phyloP scores from a whole-genome alignment of 2,888 invertebrate genomes.

The Parnassius glacialis region DNA sequence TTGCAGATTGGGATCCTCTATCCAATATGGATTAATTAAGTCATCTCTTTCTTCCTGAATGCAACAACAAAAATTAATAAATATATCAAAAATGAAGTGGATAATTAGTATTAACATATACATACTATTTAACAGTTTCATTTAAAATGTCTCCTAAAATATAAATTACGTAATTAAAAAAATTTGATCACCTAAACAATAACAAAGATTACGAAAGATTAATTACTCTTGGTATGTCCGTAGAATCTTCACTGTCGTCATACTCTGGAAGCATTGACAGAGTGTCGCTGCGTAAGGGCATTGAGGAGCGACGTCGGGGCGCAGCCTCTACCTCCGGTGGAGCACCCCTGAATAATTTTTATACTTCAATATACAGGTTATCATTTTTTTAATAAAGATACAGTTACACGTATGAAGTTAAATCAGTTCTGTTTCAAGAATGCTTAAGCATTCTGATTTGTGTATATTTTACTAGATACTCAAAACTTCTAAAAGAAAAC shows the following conservation, averaged over 20 bases:
- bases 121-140: no score
- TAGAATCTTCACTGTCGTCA: conserved; percentile 60
- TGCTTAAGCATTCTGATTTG: no score
- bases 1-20: conserved; percentile 92
- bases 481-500: no score
- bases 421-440: no score
- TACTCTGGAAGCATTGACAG: conserved; percentile 55
- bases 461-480: no score
- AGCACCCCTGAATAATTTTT: conserved; percentile 38
- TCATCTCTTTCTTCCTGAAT: conserved; percentile 87
- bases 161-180: conserved; percentile 58
- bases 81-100: no score
- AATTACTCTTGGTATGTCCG: conserved; percentile 60
- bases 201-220: no score
- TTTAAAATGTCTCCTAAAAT: conserved; percentile 84
- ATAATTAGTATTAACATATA: no score
- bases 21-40: conserved; percentile 95
- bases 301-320: conserved; percentile 51
- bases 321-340: conserved; percentile 35
- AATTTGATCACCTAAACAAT: background rate
- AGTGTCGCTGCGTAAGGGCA: conserved; percentile 55
- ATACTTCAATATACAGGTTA: background rate
- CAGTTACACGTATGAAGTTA: no score
- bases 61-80: conserved; percentile 81
- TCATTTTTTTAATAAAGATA: no score